Base-by-base conservation (phyloP, 2,888 invertebrate genomes). In the Pogonocherus hispidulus region DNA sequence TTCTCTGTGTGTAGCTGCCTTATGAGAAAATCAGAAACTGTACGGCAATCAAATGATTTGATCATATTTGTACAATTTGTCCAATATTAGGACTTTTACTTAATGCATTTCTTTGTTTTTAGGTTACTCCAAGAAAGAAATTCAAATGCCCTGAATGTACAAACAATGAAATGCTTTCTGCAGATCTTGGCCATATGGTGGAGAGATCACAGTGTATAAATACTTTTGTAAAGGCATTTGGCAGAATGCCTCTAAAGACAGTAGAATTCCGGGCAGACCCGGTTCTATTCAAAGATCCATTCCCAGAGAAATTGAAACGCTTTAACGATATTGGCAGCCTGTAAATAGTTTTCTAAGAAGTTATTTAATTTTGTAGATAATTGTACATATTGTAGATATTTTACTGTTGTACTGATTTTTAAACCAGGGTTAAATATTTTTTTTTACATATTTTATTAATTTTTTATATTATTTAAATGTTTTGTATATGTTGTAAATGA, bases 241-340 rank as follows among this genome's bases (percentile, higher is more conserved):
- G 95, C 0, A 89, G 90, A 44, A 96, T 97, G 95, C 96, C 98
- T 0, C 86, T 98, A 8, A 90, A 91, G 77, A 90, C 94, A 0
- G 94, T 97, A 0, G 97, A 98, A 86, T 98, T 97, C 86, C 87
- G 98, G 51, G 98, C 97, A 0, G 98, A 98, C 87, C 98, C 98
- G 0, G 94, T 98, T 2, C 90, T 98, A 59, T 98, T 95, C 84
- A 91, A 92, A 81, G 96, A 97, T 82, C 89, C 91, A 67, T 92
- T 94, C 81, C 93, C 96, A 0, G 94, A 93, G 66, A 93, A 94
- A 80, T 89, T 98, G 14, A 97, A 95, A 81, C 88, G 93, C 60
- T 97, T 95, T 82, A 96, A 95, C 73, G 91, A 94, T 80, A 93
- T 98, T 78, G 97, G 97, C 52, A 95, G 94, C 83, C 88, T 97